phyloP scores from a whole-genome alignment of 2,797 vertebrate species.

The Gallinago stenura region DNA sequence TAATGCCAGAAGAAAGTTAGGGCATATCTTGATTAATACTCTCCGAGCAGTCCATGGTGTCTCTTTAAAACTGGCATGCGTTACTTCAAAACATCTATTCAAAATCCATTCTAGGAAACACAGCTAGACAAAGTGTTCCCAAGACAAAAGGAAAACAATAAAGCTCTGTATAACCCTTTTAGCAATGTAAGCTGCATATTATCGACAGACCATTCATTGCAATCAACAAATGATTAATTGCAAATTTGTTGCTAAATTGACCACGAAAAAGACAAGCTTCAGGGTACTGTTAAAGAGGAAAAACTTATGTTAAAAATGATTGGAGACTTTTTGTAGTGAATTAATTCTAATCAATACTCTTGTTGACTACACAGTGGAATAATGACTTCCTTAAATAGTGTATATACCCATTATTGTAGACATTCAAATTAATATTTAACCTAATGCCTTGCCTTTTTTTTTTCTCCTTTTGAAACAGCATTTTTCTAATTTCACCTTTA shows the following conservation, averaged over 20 bases:
- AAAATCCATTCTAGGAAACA: conserved; percentile 79
- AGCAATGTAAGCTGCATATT: conserved; percentile 74
- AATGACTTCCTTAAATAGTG: conserved; percentile 80
- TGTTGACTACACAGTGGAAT: conserved; percentile 77
- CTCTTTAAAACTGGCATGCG: conserved; percentile 78
- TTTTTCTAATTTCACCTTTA: conserved; percentile 65
- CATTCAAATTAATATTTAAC: conserved; percentile 83
- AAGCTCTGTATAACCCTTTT: conserved; percentile 77
- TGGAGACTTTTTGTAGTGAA: conserved; percentile 75
- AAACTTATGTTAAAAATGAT: conserved; percentile 78
- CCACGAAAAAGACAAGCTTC: conserved; percentile 71
- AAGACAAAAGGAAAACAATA: conserved; percentile 78
- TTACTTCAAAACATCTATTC: conserved; percentile 78
- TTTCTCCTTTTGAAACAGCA: conserved; percentile 36
- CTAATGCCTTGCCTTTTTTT: conserved; percentile 47
- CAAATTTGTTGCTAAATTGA: conserved; percentile 82
- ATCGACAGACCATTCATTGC: conserved; percentile 79
- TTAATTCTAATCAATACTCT: conserved; percentile 81
- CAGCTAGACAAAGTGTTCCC: conserved; percentile 77
- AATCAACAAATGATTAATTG: conserved; percentile 82
- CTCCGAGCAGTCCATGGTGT: conserved; percentile 70
- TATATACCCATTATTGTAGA: conserved; percentile 71
- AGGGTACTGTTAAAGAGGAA: conserved; percentile 71
- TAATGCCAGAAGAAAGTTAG: conserved; percentile 82
- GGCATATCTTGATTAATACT: conserved; percentile 81